A percentile compares a stretch with the other conserved stretches of the same genome.
Evolutionary conservation across 2,797 vertebrate species (phyloP).

Genomic region (Centropyge bicolor): DNA sequence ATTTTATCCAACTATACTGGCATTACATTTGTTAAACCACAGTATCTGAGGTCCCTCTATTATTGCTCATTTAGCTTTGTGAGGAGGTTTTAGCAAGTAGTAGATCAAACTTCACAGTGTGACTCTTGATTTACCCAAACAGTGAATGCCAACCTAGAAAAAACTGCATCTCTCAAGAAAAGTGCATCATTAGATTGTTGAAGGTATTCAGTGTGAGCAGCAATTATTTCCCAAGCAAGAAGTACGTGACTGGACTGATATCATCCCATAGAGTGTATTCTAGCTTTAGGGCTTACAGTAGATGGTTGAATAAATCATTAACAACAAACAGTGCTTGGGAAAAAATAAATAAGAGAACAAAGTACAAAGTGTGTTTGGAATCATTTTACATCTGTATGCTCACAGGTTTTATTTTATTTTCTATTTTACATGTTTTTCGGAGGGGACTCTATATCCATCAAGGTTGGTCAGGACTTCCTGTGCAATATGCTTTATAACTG

Average conservation of each 20-base stretch:
- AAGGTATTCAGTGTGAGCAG: slow-evolving; percentile 24
- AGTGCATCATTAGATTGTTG: slow-evolving; percentile 9
- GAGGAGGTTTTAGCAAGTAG: neutral
- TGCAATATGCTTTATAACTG: slow-evolving; percentile 82
- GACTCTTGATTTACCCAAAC: neutral
- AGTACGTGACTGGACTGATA: slow-evolving; percentile 11
- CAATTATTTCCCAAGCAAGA: slow-evolving; percentile 34
- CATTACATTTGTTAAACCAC: slow-evolving; percentile 12
- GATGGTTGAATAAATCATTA: slow-evolving; percentile 32
- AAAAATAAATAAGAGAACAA: slow-evolving; percentile 50
- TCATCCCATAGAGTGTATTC: slow-evolving; percentile 30
- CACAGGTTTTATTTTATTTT: slow-evolving; percentile 47
- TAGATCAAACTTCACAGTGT: neutral
- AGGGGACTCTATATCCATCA: slow-evolving; percentile 56
- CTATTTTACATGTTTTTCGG: slow-evolving; percentile 41
- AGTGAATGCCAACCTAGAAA: neutral
- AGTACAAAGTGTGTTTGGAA: slow-evolving; percentile 52
- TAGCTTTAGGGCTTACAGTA: slow-evolving; percentile 28
- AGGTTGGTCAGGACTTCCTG: slow-evolving; percentile 74
- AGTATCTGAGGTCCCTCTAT: neutral
- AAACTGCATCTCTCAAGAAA: neutral
- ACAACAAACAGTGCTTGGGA: slow-evolving; percentile 25
- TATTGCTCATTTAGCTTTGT: neutral
- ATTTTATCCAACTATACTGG: slow-evolving; percentile 1
- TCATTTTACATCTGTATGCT: slow-evolving; percentile 40